Conservation (phyloP, 2,888 invertebrate species). For the Invenusta paracnida region DNA sequence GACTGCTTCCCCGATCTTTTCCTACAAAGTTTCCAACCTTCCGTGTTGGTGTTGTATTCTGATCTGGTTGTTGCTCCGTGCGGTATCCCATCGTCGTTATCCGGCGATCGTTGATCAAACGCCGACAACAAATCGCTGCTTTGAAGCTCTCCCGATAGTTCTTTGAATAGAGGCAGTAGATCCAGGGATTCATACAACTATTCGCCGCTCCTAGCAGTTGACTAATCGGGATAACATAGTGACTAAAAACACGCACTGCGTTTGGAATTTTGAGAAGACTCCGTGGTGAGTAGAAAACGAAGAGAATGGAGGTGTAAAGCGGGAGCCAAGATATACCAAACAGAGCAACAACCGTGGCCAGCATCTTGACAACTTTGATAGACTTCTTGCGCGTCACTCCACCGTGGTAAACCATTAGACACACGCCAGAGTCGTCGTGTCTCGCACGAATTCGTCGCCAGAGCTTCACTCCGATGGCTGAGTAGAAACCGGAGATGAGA, state of each 20-base stretch:
- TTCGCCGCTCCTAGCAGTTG: not conserved
- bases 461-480: not conserved
- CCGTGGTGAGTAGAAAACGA: not conserved
- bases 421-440: not conserved
- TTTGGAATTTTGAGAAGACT: not conserved
- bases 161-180: not conserved
- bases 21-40: no score
- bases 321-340: conserved; percentile 11
- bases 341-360: conserved; percentile 22
- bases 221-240: not conserved
- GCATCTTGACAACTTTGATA: not conserved
- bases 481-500: not conserved
- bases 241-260: not conserved
- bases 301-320: not conserved
- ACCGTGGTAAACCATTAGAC: not conserved
- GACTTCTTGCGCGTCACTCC: not conserved
- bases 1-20: no score
- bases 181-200: conserved; percentile 24
- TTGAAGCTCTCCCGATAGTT: conserved; percentile 6
- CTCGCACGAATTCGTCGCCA: not conserved
- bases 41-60: no score
- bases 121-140: not conserved
- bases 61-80: no score
- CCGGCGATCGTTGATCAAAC: not conserved
- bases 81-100: not conserved